Evolutionary conservation across 1,140 invertebrate genomes (phyloP).

Genomic region (Lordiphosa stackelbergi): DNA sequence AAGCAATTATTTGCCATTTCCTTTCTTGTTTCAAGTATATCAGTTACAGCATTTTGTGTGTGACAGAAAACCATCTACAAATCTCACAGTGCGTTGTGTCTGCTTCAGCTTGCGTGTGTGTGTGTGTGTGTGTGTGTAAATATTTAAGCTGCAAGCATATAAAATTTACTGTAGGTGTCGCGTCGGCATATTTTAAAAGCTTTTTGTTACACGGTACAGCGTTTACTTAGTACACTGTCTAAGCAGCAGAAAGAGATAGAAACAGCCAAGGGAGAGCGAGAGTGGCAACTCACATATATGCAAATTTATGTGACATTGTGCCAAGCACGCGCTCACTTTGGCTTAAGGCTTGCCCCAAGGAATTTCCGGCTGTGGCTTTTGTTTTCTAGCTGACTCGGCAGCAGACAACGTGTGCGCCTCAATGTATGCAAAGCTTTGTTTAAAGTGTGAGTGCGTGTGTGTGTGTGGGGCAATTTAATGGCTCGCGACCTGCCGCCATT

Average conservation of each 20-base stretch:
- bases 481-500: slow-evolving; percentile 58
- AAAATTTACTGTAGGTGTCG: slow-evolving; percentile 75
- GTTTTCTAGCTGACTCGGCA: slow-evolving; percentile 74
- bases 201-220: slow-evolving; percentile 61
- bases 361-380: slow-evolving; percentile 71
- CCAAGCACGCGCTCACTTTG: slow-evolving; percentile 64
- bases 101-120: slow-evolving; percentile 6
- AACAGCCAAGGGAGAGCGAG: slow-evolving; percentile 7
- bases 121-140: slow-evolving; percentile 48
- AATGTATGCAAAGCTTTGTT: slow-evolving; percentile 74
- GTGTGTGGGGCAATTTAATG: slow-evolving; percentile 63
- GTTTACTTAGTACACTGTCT: slow-evolving; percentile 61
- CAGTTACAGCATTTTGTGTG: too few relatives aligned
- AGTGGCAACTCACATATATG: slow-evolving; percentile 48
- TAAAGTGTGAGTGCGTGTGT: slow-evolving; percentile 48
- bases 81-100: slow-evolving; percentile 21
- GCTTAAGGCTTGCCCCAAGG: slow-evolving; percentile 67
- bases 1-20: too few relatives aligned
- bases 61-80: too few relatives aligned
- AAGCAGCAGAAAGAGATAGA: slow-evolving; percentile 6
- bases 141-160: slow-evolving; percentile 69
- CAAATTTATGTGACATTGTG: slow-evolving; percentile 72
- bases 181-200: slow-evolving; percentile 77
- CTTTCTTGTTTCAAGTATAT: too few relatives aligned
- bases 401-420: slow-evolving; percentile 38